Conservation (phyloP, 2,888 invertebrate genomes). For the Heterodera filipjevi region DNA sequence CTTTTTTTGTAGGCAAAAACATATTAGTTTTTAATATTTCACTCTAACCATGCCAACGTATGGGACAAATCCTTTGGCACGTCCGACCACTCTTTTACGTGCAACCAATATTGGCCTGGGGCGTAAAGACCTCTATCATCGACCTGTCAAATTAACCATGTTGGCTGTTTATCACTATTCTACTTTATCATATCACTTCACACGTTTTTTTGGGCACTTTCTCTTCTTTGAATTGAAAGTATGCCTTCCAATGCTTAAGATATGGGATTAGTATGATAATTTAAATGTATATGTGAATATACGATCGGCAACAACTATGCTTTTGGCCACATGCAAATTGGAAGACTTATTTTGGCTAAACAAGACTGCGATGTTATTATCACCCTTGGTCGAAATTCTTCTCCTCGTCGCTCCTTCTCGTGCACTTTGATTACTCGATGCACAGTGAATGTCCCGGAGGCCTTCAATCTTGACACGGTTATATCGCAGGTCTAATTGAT, state of each 20-base stretch:
- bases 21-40: no score
- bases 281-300: background rate
- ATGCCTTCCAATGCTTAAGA: no score
- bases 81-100: constrained; percentile 96
- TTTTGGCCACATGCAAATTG: no score
- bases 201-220: no score
- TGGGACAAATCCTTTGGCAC: constrained; percentile 81
- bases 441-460: constrained; percentile 74
- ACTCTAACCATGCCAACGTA: constrained; percentile 71
- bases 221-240: no score
- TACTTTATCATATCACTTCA: no score
- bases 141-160: constrained; percentile 80
- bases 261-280: no score
- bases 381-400: constrained; percentile 98
- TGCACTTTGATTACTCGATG: constrained; percentile 69
- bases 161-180: no score
- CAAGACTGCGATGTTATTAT: constrained; percentile 83
- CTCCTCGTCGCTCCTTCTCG: constrained; percentile 81
- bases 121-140: constrained; percentile 98
- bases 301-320: no score
- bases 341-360: no score
- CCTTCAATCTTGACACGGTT: constrained; percentile 70
- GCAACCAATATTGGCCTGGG: constrained; percentile 94
- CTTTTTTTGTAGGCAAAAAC: no score
- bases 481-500: constrained; percentile 70